A percentile compares a stretch with the other conserved stretches of the same genome.
These are phyloP conservation scores for Idaea dimidiata DNA, from an alignment of 2,888 invertebrate species.

Conservation along the genomic window DNA sequence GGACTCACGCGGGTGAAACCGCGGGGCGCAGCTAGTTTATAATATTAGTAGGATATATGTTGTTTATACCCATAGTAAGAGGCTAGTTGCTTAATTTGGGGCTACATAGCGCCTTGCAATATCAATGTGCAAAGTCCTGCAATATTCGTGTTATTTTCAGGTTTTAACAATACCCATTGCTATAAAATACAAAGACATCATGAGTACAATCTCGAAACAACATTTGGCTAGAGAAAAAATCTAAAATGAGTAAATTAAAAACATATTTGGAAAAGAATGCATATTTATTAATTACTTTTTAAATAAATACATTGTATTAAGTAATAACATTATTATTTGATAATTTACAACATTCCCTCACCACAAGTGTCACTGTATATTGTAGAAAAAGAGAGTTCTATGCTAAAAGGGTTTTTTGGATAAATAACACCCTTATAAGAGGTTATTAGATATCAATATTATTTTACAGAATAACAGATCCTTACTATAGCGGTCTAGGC, in stretches of 20 bases:
- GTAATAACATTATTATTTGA: constrained; percentile 54
- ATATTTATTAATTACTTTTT: constrained; percentile 62
- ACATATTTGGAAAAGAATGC: constrained; percentile 52
- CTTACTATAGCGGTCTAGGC: too few relatives aligned
- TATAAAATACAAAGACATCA: constrained; percentile 39
- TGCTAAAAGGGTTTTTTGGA: not conserved
- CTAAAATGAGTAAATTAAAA: constrained; percentile 14
- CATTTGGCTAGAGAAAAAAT: constrained; percentile 33
- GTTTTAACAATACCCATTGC: constrained; percentile 41
- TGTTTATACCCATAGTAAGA: not conserved
- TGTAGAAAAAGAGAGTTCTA: constrained; percentile 21
- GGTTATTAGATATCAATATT: too few relatives aligned
- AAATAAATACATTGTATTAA: constrained; percentile 56
- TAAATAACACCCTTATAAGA: too few relatives aligned
- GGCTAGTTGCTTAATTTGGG: not conserved
- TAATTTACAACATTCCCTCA: constrained; percentile 69
- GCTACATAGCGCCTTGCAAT: not conserved
- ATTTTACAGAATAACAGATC: too few relatives aligned
- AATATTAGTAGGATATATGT: too few relatives aligned
- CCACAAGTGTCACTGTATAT: constrained; percentile 40
- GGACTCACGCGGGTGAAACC: too few relatives aligned
- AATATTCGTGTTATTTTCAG: constrained; percentile 32
- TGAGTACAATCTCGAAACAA: constrained; percentile 32
- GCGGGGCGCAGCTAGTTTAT: too few relatives aligned
- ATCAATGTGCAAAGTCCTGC: not conserved